These are phyloP conservation scores for Stegodyphus dumicola DNA, from an alignment of 1,140 invertebrate species.

Conservation along the genomic window DNA sequence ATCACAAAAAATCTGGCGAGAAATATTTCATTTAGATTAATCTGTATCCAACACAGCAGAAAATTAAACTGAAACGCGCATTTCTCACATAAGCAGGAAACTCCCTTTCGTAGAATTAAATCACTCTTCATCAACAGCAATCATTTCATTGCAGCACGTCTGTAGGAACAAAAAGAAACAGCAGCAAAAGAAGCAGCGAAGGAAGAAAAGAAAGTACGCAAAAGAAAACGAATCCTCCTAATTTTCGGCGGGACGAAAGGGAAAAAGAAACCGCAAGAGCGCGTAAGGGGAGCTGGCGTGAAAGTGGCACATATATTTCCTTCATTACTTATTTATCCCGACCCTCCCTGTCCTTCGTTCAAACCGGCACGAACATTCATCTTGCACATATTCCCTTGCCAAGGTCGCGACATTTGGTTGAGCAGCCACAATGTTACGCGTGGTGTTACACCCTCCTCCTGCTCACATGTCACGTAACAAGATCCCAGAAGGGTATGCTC, in stretches of 20 bases:
- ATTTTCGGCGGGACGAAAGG: constrained; percentile 12
- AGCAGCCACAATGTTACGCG: neutral
- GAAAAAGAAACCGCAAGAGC: constrained; percentile 6
- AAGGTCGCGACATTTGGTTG: constrained; percentile 24
- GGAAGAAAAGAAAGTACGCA: neutral
- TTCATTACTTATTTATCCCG: constrained; percentile 39
- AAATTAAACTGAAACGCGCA: too few relatives aligned
- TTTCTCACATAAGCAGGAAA: too few relatives aligned
- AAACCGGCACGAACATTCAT: constrained; percentile 23
- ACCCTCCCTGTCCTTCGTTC: neutral
- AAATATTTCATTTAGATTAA: too few relatives aligned
- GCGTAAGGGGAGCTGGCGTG: constrained; percentile 15
- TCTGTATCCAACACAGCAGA: too few relatives aligned
- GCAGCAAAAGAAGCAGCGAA: too few relatives aligned
- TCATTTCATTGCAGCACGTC: too few relatives aligned
- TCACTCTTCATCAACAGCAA: too few relatives aligned
- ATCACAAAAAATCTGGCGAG: too few relatives aligned
- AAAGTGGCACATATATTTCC: constrained; percentile 41
- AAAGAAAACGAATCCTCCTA: neutral
- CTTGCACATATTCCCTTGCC: constrained; percentile 3
- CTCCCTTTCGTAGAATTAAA: too few relatives aligned
- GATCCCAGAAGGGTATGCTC: neutral
- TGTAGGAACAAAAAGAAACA: too few relatives aligned
- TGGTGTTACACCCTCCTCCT: neutral
- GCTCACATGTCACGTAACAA: constrained; percentile 27